Evolutionary conservation across 1,140 invertebrate genomes (phyloP), one percentile per base, ranked within the genome.

Genomic region (Caerostris extrusa): DNA sequence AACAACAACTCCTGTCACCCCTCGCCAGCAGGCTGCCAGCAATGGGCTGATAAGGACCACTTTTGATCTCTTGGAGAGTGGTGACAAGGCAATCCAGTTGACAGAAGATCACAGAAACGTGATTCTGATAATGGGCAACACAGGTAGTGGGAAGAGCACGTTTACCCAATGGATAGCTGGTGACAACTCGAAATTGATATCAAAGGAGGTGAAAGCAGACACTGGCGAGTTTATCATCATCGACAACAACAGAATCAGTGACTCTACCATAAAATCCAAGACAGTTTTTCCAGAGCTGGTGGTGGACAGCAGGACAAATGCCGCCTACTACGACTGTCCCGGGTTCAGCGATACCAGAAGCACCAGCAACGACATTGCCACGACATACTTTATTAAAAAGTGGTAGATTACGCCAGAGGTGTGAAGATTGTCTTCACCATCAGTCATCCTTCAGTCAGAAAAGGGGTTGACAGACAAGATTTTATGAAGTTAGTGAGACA

Each of bases 381-480:
- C 85, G 7, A 87, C 85, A 19, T 64, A 87, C 53, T 87, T 87
- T 50, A 87, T 87, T n/a, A 87, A 87, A 64, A 61, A 87, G 85
- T 64, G 19, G 8, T 64, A 10, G 85, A 87, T 19, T 12, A 87
- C 50, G 58, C 85, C 12, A 34, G 64, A 61, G 14, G 85, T 53
- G 60, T 87, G 3, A 87, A 87, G 50, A 12, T 87, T 17, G 10
- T 87, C 4, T 87, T 87, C 50, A 19, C 34, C 3, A 34, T 61
- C 5, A 87, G 50, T 14, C n/a, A 87, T 50, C 57, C 85, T 8
- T 87, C 85, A 0, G 85, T 87, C 3, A 87, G 60, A 34, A 64
- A 87, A 64, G 85, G 85, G 0, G 85, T 61, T 3, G 60, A 87
- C 50, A 60, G 85, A 50, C 57, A 64, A 4, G 85, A 87, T 64